Base-by-base conservation (phyloP, 2,797 vertebrate genomes). In the Tragelaphus oryx region DNA sequence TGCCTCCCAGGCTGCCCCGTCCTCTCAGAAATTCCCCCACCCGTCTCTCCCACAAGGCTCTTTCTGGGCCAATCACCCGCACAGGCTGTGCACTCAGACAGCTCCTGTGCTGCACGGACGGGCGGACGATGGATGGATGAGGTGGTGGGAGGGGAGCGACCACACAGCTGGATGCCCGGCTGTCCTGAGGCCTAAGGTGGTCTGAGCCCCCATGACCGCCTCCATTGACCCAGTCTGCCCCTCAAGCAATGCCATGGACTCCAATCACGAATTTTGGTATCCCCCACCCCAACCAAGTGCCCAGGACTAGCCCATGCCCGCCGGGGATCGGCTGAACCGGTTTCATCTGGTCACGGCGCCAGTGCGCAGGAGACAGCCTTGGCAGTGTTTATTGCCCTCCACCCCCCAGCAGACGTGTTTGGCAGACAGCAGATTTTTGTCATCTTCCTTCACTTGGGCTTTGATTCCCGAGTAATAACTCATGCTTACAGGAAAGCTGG, bases 261-360 rank as follows among this genome's bases (percentile, higher is more conserved):
- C 14, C 26, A 26, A 20, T 24, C 46, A 20, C 0, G 0, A 11
- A 37, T 48, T 24, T 55, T 18, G 3, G 16, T 1, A 18, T n/a
- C 18, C 20, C 41, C 50, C n/a, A 12, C 83, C 41, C 50, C 50
- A 24, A 13, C 11, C 26, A 14, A 62, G 37, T 16, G 46, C 37
- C 1, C 18, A 0, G n/a, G 20, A n/a, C n/a, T 9, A 4, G 57
- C 78, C 4, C 1, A 3, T 1, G 14, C 46, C 33, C 0, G 0
- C 26, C 2, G 33, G 22, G 52, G 46, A 18, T 7, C 6, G 14
- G 55, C 68, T 8, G 33, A 18, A 2, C 0, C 0, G 17, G 24
- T 24, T 57, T 57, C 17, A 12, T 18, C 54, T 33, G 41, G 54
- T 57, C 28, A 8, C 41, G 6, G 3, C 8, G 30, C 82, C 74